Evolutionary conservation across 1,140 invertebrate genomes (phyloP).

Genomic region (Diachasmimorpha longicaudata): DNA sequence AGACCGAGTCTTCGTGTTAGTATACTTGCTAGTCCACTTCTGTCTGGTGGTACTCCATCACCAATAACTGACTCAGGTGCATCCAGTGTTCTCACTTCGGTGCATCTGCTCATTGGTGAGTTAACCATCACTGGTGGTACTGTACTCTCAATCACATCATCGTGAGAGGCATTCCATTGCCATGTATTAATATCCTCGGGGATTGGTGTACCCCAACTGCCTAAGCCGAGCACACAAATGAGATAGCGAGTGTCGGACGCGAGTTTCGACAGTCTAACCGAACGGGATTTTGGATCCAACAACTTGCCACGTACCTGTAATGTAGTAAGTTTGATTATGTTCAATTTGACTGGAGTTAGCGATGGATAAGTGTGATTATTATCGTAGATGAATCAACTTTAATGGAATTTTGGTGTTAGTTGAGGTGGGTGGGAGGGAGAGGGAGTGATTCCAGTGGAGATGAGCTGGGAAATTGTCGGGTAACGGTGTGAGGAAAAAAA

Average conservation of each 20-base stretch:
- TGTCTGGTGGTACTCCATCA: constrained; percentile 70
- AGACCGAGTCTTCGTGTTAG: constrained; percentile 80
- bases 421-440: too few species aligned
- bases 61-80: constrained; percentile 70
- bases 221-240: constrained; percentile 86
- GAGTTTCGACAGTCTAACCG: constrained; percentile 75
- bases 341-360: neutral
- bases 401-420: neutral
- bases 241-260: constrained; percentile 80
- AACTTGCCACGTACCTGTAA: constrained; percentile 75
- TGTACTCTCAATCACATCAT: constrained; percentile 62
- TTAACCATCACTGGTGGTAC: constrained; percentile 73
- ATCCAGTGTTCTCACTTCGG: constrained; percentile 77
- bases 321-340: constrained; percentile 13
- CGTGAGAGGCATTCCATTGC: constrained; percentile 61
- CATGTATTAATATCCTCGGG: constrained; percentile 50
- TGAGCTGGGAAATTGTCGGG: neutral
- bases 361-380: neutral
- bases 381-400: constrained; percentile 1
- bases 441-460: neutral
- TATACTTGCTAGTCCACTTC: constrained; percentile 68
- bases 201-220: constrained; percentile 67
- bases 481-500: too few species aligned
- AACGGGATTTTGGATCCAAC: constrained; percentile 73
- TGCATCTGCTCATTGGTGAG: constrained; percentile 76